phyloP scores from a whole-genome alignment of 2,797 vertebrate species.

The Etheostoma perlongum region DNA sequence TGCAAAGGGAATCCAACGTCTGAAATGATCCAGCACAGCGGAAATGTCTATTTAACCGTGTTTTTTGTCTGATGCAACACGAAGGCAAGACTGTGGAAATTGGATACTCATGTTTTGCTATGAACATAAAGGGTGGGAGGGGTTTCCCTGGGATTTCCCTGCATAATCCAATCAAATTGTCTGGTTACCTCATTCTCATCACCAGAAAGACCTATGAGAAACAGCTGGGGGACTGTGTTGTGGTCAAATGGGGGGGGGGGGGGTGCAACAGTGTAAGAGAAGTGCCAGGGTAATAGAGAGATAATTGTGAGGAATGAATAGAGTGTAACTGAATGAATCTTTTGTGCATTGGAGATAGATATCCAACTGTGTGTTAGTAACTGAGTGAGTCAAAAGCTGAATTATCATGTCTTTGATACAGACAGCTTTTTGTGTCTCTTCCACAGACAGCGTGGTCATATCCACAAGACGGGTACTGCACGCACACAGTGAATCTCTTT shows the following conservation, averaged over 20 bases:
- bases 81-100: conserved; percentile 82
- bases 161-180: conserved; percentile 74
- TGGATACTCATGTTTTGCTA: conserved; percentile 75
- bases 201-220: conserved; percentile 68
- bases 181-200: conserved; percentile 26
- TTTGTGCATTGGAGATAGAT: conserved; percentile 62
- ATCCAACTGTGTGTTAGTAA: conserved; percentile 48
- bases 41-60: conserved; percentile 80
- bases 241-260: conserved; percentile 55
- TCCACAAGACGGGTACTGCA: conserved; percentile 28
- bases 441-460: conserved; percentile 21
- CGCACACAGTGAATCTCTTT: conserved; percentile 28
- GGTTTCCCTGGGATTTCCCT: conserved; percentile 72
- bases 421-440: conserved; percentile 38
- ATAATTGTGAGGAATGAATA: conserved; percentile 63
- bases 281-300: conserved; percentile 47
- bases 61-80: conserved; percentile 85
- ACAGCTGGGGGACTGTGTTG: conserved; percentile 59
- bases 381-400: conserved; percentile 44
- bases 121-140: conserved; percentile 76
- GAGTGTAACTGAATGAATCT: conserved; percentile 55
- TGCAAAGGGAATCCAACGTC: conserved; percentile 57
- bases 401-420: conserved; percentile 43
- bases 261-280: conserved; percentile 46
- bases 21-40: conserved; percentile 64